Percentiles rank a stretch among this genome's conserved stretches.
Conservation (phyloP, 2,797 vertebrate species). For the Chaunax sp. region DNA sequence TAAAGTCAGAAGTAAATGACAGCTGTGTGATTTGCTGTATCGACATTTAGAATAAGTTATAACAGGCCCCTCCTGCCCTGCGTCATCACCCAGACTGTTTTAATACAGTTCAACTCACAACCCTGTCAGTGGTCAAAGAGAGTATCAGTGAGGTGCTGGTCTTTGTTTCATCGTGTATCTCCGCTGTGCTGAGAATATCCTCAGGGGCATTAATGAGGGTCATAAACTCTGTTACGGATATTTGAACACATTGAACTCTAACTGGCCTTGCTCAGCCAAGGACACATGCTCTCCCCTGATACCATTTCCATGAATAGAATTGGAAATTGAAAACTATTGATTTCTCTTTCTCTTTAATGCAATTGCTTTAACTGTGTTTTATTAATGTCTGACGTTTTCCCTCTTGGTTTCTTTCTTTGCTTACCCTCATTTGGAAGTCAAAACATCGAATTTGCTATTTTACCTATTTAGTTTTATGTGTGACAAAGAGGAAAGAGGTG, state of each 20-base stretch:
- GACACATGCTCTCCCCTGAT: conserved; percentile 64
- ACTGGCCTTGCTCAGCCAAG: conserved; percentile 70
- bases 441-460: background rate
- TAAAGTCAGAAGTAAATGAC: too few species aligned
- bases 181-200: conserved; percentile 54
- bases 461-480: background rate
- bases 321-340: conserved; percentile 74
- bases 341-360: conserved; percentile 65
- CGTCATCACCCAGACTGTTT: background rate
- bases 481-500: background rate
- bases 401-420: background rate
- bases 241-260: conserved; percentile 78
- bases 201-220: conserved; percentile 69
- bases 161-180: conserved; percentile 57
- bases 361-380: conserved; percentile 54
- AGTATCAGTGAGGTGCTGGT: conserved; percentile 42
- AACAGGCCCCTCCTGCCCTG: background rate
- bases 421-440: conserved; percentile 1
- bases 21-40: conserved; percentile 20
- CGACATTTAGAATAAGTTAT: conserved; percentile 37
- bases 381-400: conserved; percentile 40
- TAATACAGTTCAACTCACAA: conserved; percentile 11
- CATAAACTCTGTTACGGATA: conserved; percentile 76
- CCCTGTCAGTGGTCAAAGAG: conserved; percentile 50
- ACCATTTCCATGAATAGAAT: conserved; percentile 67